Conservation (phyloP, 2,888 invertebrate species). For the Leptinotarsa haldemani region DNA sequence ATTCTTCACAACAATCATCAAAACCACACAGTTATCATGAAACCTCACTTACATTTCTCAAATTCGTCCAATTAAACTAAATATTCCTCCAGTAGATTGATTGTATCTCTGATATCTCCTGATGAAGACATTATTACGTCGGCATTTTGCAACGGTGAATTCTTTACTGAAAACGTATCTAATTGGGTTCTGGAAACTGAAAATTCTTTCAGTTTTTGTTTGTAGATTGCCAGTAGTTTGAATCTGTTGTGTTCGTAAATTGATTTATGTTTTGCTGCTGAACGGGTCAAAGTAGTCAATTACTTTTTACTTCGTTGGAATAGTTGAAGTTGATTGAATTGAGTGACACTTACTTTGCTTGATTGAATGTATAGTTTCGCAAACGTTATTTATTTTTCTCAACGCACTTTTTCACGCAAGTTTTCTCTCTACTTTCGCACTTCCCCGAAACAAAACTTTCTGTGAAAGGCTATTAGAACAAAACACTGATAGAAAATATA, state of each 20-base stretch:
- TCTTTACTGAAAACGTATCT: slow-evolving; percentile 27
- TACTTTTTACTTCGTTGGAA: slow-evolving; percentile 9
- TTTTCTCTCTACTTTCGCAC: background rate
- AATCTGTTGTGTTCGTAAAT: slow-evolving; percentile 14
- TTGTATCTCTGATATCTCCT: slow-evolving; percentile 20
- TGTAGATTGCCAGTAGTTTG: slow-evolving; percentile 12
- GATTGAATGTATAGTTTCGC: slow-evolving; percentile 15
- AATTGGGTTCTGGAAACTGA: slow-evolving; percentile 29
- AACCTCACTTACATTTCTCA: slow-evolving; percentile 8
- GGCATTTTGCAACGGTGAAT: slow-evolving; percentile 35
- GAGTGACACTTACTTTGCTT: background rate
- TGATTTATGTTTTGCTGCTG: slow-evolving; percentile 19
- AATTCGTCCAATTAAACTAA: slow-evolving; percentile 37
- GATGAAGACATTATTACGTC: slow-evolving; percentile 39
- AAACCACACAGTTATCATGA: background rate
- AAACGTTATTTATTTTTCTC: background rate
- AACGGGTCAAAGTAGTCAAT: slow-evolving; percentile 3
- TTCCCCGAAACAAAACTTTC: background rate
- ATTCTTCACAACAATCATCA: slow-evolving; percentile 10
- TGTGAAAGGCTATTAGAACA: too few species aligned
- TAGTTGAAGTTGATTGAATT: slow-evolving; percentile 14
- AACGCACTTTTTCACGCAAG: background rate
- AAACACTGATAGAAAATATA: too few species aligned
- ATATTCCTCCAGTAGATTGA: slow-evolving; percentile 28
- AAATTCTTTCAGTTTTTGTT: slow-evolving; percentile 26